A percentile compares a stretch with the other conserved stretches of the same genome.
Evolutionary conservation across 2,797 vertebrate species (phyloP).

Genomic region (Macropodus opercularis): DNA sequence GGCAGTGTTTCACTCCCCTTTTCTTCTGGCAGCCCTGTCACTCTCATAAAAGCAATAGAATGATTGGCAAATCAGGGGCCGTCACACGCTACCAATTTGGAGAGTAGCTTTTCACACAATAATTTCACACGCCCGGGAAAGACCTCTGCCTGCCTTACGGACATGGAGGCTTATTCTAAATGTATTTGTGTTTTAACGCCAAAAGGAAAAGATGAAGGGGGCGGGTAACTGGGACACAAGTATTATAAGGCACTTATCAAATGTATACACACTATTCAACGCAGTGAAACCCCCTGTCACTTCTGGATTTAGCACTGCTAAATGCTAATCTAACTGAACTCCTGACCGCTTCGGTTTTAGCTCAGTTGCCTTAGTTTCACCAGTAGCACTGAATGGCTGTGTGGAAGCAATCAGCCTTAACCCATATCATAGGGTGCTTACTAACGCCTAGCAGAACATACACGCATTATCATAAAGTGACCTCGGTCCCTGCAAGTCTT

Average conservation of each 20-base stretch:
- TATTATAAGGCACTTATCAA: constrained; percentile 24
- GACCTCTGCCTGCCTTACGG: constrained; percentile 43
- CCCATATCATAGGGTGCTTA: not conserved
- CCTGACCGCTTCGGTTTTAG: constrained; percentile 34
- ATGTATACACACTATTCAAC: constrained; percentile 33
- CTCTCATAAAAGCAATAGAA: constrained; percentile 56
- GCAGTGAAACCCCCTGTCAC: constrained; percentile 26
- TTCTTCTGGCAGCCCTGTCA: constrained; percentile 52
- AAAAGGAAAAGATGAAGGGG: constrained; percentile 36
- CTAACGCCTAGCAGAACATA: too few relatives aligned
- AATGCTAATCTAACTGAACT: constrained; percentile 54
- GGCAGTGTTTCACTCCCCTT: constrained; percentile 24
- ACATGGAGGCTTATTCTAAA: constrained; percentile 43
- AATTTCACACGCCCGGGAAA: constrained; percentile 63
- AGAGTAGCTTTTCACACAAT: constrained; percentile 60
- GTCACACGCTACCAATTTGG: constrained; percentile 59
- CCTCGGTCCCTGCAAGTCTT: constrained; percentile 12
- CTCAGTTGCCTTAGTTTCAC: constrained; percentile 15
- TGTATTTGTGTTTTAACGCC: constrained; percentile 40
- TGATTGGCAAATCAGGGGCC: constrained; percentile 58
- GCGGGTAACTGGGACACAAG: constrained; percentile 23
- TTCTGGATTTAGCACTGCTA: constrained; percentile 35
- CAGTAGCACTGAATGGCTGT: constrained; percentile 24
- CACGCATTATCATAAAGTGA: constrained; percentile 2
- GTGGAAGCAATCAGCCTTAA: constrained; percentile 39